Conservation (phyloP, 2,113 vertebrate species). For the Chiloscyllium plagiosum region DNA sequence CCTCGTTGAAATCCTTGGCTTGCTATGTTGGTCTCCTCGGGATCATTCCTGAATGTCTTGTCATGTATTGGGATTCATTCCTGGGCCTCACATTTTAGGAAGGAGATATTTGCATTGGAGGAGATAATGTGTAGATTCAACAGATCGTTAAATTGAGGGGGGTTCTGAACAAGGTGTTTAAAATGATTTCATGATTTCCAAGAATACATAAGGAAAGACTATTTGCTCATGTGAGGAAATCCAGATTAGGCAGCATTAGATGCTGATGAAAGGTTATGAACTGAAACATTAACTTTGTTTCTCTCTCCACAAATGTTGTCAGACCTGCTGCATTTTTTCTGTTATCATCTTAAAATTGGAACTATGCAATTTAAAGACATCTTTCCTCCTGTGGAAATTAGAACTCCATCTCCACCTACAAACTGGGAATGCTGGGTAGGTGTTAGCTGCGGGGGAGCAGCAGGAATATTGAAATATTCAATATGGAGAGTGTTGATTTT, state of each 20-base stretch:
- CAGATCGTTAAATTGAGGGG: background rate
- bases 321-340: no score
- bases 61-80: background rate
- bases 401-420: no score
- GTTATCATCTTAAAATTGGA: no score
- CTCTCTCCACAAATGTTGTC: no score
- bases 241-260: background rate
- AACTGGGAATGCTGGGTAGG: no score
- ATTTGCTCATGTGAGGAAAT: background rate
- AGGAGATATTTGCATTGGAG: background rate
- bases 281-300: no score
- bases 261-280: no score
- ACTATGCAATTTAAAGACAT: no score
- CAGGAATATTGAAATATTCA: no score
- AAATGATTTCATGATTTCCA: background rate
- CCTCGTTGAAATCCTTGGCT: background rate
- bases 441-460: no score
- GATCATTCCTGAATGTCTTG: background rate
- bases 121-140: background rate
- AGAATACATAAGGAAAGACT: background rate
- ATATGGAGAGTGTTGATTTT: no score
- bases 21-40: background rate
- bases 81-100: background rate
- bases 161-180: background rate
- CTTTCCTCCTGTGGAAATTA: no score